Evolutionary conservation across 2,888 invertebrate genomes (phyloP), one percentile per base, ranked within the genome.

Genomic region (Apotomis capreana): DNA sequence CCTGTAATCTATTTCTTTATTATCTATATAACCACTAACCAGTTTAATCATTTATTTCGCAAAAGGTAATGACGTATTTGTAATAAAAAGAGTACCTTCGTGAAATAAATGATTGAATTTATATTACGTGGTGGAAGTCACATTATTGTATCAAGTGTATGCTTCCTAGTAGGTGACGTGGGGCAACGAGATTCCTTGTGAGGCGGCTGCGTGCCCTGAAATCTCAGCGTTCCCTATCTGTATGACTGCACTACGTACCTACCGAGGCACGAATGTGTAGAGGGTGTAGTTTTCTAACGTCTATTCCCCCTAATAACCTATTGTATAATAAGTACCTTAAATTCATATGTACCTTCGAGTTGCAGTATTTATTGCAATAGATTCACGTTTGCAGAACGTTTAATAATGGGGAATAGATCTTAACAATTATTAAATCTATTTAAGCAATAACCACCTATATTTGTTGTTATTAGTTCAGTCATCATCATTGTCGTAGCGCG

Each of bases 251-350:
- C 86, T 89, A 89, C 83, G 77, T 80, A 54, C 54, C 64, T 64
- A 64, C 64, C 15, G 86, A 91, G 91, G 91, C 91, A 91, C 91
- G 55, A 86, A 86, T 83, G 90, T 89, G 86, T 81, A 85, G 86
- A 40, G 49, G 49, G 9, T 84, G 87, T 89, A 88, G 88, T 87
- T 84, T 84, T 83, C 80, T 82, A 80, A 68, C 65, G 64, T 68
- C 64, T 71, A 75, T 58, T 74, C 61, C 57, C 40, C 69, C 63
- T 62, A 49, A 58, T 68, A 67, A n/a, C 61, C 67, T 71, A 68
- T 68, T 55, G 40, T 64, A 67, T 40, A 54, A 69, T 55, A n/a
- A n/a, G n/a, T n/a, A 46, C 13, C 13, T 13, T 61, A 54, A 60
- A 61, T 69, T 69, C 52, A 52, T 54, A 68, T 8, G 26, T n/a